These are phyloP conservation scores for Drosophila kanapiae DNA, from an alignment of 1,140 invertebrate species.

Conservation along the genomic window DNA sequence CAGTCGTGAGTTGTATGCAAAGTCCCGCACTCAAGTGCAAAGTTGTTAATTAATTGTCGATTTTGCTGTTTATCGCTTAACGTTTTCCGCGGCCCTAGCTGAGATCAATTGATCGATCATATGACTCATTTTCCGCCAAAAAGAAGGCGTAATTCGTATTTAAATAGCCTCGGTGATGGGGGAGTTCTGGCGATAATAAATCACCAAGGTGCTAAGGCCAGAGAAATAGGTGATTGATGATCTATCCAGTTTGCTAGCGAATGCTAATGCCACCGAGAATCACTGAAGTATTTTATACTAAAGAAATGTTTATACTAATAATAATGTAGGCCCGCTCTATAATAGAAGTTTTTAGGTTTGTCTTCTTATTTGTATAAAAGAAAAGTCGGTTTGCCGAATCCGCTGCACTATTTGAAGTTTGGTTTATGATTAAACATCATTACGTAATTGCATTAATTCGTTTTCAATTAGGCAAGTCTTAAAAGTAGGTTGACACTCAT, in stretches of 20 bases:
- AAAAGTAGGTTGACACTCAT: not conserved
- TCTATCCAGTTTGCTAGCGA: not conserved
- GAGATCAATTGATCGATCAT: conserved; percentile 7
- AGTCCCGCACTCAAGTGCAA: conserved; percentile 4
- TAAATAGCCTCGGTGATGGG: not conserved
- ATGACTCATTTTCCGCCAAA: conserved; percentile 24
- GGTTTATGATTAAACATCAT: not conserved
- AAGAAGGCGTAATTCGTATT: conserved; percentile 8
- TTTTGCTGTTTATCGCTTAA: conserved; percentile 7
- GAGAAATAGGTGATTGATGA: conserved; percentile 20
- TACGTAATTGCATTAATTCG: not conserved
- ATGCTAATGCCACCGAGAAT: not conserved
- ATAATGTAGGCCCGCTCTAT: too few relatives aligned
- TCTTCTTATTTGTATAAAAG: not conserved
- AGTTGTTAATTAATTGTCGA: conserved; percentile 49
- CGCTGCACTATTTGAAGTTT: not conserved
- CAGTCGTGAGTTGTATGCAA: conserved; percentile 50
- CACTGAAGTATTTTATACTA: not conserved
- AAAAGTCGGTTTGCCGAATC: too few relatives aligned
- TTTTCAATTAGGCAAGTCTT: not conserved
- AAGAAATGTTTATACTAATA: not conserved
- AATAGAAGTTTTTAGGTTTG: too few relatives aligned
- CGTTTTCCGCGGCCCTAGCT: conserved; percentile 9
- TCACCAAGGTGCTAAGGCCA: conserved; percentile 13
- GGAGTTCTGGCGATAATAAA: conserved; percentile 17